These are phyloP conservation scores for Geopemphigus sp. DNA, from an alignment of 1,140 invertebrate genomes.

Conservation along the genomic window DNA sequence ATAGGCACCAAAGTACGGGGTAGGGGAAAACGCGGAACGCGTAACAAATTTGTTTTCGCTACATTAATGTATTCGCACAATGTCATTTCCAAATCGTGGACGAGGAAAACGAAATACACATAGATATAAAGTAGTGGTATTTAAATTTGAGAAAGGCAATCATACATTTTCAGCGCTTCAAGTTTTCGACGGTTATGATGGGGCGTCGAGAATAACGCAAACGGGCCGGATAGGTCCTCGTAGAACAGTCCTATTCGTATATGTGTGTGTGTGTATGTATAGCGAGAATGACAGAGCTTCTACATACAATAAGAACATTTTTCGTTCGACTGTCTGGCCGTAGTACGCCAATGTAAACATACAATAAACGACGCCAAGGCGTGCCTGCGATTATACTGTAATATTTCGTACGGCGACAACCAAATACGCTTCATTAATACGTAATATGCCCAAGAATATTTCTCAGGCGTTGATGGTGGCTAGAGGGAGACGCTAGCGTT, in stretches of 20 bases:
- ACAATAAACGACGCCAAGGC: not conserved
- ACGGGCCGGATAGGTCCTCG: not conserved
- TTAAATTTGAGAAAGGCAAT: not conserved
- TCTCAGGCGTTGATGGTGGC: no score
- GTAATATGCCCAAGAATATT: no score
- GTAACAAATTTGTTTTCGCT: not conserved
- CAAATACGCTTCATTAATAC: not conserved
- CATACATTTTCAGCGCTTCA: not conserved
- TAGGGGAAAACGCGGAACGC: not conserved
- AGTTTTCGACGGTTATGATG: not conserved
- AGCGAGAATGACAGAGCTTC: no score
- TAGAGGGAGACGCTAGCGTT: no score
- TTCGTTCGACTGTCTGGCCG: no score
- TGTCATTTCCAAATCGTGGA: not conserved
- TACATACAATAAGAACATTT: no score
- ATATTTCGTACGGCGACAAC: not conserved
- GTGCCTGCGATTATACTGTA: not conserved
- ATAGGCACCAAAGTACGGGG: not conserved
- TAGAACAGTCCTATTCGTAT: not conserved
- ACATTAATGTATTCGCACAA: not conserved
- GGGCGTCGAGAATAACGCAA: not conserved
- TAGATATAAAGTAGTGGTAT: no score
- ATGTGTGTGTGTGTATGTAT: not conserved
- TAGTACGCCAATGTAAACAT: no score
- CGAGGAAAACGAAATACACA: not conserved